phyloP scores from a whole-genome alignment of 2,888 invertebrate species.

The Lycocerus yunnanus region DNA sequence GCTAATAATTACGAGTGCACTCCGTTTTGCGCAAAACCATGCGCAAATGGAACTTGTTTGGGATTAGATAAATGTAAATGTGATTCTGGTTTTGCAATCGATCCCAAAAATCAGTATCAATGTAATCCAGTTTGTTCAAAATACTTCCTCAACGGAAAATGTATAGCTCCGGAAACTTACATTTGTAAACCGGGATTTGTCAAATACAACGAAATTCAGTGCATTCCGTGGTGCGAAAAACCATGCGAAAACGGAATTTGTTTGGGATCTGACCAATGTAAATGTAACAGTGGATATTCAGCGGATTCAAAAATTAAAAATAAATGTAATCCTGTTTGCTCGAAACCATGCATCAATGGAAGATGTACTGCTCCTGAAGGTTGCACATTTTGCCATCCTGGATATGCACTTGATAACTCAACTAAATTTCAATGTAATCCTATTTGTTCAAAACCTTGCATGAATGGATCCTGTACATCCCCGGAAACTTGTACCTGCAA shows the following conservation, averaged over 20 bases:
- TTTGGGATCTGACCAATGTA: slow-evolving; percentile 49
- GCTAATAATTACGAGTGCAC: not conserved
- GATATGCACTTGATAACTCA: slow-evolving; percentile 15
- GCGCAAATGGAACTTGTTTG: slow-evolving; percentile 39
- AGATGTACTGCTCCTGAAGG: slow-evolving; percentile 40
- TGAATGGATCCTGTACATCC: slow-evolving; percentile 34
- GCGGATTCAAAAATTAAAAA: slow-evolving; percentile 24
- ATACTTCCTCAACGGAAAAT: slow-evolving; percentile 34
- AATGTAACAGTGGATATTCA: slow-evolving; percentile 44
- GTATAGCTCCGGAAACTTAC: slow-evolving; percentile 34
- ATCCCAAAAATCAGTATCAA: slow-evolving; percentile 18
- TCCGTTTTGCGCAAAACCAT: slow-evolving; percentile 1
- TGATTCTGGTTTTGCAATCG: slow-evolving; percentile 33
- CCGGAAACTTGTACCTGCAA: slow-evolving; percentile 49
- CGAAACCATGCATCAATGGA: slow-evolving; percentile 52
- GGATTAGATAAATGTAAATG: slow-evolving; percentile 43
- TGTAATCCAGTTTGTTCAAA: slow-evolving; percentile 35
- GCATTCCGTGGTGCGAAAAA: slow-evolving; percentile 36
- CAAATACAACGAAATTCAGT: slow-evolving; percentile 24
- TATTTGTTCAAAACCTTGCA: slow-evolving; percentile 43
- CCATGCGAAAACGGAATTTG: slow-evolving; percentile 51
- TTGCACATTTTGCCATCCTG: slow-evolving; percentile 33
- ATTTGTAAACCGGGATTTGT: slow-evolving; percentile 35
- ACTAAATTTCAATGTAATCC: slow-evolving; percentile 46
- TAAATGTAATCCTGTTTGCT: slow-evolving; percentile 36